Evolutionary conservation across 2,797 vertebrate genomes (phyloP).

Genomic region (Labroides dimidiatus): DNA sequence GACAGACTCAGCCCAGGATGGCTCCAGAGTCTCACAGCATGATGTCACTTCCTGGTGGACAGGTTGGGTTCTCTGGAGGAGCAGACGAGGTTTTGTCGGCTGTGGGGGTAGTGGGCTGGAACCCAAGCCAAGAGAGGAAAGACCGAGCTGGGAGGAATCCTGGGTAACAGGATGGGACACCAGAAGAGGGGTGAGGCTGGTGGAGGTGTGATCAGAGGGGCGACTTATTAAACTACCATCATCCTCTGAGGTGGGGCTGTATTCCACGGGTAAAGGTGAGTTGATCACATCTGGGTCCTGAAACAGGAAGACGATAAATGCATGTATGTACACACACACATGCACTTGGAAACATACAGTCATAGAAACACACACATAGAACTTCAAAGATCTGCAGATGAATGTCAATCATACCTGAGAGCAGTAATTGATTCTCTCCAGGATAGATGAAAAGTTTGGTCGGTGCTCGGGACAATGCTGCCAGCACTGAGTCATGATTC

Average conservation of each 20-base stretch:
- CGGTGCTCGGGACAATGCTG: conserved; percentile 93
- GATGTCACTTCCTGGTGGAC: conserved; percentile 83
- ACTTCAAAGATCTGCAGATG: neutral
- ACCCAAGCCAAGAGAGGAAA: conserved; percentile 54
- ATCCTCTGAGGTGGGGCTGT: conserved; percentile 84
- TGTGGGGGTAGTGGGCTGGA: conserved; percentile 60
- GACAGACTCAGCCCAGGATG: conserved; percentile 75
- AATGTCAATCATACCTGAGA: conserved; percentile 85
- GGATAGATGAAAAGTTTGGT: conserved; percentile 91
- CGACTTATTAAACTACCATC: conserved; percentile 79
- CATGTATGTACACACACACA: neutral
- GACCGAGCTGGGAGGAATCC: conserved; percentile 70
- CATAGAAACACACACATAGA: too few relatives aligned
- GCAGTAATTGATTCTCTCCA: conserved; percentile 92
- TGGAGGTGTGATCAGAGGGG: conserved; percentile 80
- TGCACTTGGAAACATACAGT: too few relatives aligned
- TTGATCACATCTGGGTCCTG: conserved; percentile 95
- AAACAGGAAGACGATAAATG: conserved; percentile 7
- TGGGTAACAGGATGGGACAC: conserved; percentile 78
- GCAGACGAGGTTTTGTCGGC: conserved; percentile 75
- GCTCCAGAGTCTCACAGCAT: conserved; percentile 81
- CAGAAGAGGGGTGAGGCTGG: conserved; percentile 84
- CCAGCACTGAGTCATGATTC: conserved; percentile 96
- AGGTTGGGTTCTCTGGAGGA: conserved; percentile 76
- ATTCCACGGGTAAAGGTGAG: conserved; percentile 88